Evolutionary conservation across 2,888 invertebrate species (phyloP), one percentile per base, ranked within the genome.

Genomic region (Lampropteryx suffumata): DNA sequence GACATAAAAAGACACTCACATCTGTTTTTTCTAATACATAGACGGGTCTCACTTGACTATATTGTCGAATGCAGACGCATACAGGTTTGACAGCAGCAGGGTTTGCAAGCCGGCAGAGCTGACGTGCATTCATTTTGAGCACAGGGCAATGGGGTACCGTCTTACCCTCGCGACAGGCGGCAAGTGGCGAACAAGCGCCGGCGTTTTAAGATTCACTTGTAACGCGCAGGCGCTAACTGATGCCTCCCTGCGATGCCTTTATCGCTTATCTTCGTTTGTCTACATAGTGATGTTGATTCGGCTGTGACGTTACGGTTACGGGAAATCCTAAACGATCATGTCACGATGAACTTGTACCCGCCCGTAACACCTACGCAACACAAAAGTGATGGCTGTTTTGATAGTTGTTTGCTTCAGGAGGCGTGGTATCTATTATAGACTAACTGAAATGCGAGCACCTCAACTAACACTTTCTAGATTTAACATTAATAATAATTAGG

Each of bases 31-130:
- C 73, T 76, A 89, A 86, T 52, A 84, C 65, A 79, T 89, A 89
- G 71, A 82, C 79, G 65, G 90, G 89, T 72, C 84, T 82, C 73
- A 84, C 88, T 86, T 88, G 90, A 65, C 90, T 89, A 64, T 89
- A 90, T 28, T 64, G 72, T 21, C 85, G 76, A 59, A 62, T 67
- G 68, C 81, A 79, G 61, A 65, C 56, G 64, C 84, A 82, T 50
- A 66, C 50, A 26, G 73, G 64, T 46, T 72, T 77, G 50, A 75
- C 46, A n/a, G n/a, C 24, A 71, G n/a, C 52, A 40, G 80, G 76
- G 51, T 73, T 67, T 50, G 76, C 73, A 45, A 89, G 69, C 55
- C 83, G 80, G 59, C 81, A 76, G 48, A 89, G 79, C 62, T 84
- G 86, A 41, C 88, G 85, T 65, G 73, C 73, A 69, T 71, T 83